Evolutionary conservation across 2,113 vertebrate species (phyloP).

Genomic region (Baryphthengus martii): DNA sequence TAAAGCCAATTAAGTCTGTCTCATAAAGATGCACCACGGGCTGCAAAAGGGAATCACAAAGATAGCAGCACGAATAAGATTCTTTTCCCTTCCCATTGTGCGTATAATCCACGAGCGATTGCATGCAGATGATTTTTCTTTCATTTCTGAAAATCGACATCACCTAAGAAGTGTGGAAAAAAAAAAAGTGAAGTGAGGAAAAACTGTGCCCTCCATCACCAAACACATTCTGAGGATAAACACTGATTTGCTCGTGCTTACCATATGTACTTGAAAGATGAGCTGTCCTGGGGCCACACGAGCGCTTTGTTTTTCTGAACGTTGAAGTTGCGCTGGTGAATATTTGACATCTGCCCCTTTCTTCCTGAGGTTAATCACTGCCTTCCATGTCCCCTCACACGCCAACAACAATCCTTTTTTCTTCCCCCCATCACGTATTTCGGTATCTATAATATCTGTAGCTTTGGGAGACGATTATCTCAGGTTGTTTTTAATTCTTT

Average conservation of each 20-base stretch:
- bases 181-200: background rate
- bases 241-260: background rate
- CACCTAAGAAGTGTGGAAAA: background rate
- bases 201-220: background rate
- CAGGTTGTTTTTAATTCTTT: background rate
- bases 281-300: constrained; percentile 1
- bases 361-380: constrained; percentile 30
- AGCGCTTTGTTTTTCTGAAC: constrained; percentile 44
- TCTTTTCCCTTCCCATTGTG: background rate
- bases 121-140: background rate
- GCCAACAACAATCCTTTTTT: background rate
- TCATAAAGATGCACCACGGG: background rate
- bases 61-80: background rate
- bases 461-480: background rate
- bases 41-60: background rate
- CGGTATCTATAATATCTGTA: background rate
- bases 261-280: background rate
- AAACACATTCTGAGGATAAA: constrained; percentile 1
- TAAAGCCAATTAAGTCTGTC: background rate
- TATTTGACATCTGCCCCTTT: constrained; percentile 41
- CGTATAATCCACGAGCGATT: background rate
- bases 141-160: background rate
- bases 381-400: background rate
- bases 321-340: background rate
- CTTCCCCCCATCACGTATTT: background rate